phyloP scores from a whole-genome alignment of 2,113 vertebrate genomes.

The Dunckerocampus dactyliophorus region DNA sequence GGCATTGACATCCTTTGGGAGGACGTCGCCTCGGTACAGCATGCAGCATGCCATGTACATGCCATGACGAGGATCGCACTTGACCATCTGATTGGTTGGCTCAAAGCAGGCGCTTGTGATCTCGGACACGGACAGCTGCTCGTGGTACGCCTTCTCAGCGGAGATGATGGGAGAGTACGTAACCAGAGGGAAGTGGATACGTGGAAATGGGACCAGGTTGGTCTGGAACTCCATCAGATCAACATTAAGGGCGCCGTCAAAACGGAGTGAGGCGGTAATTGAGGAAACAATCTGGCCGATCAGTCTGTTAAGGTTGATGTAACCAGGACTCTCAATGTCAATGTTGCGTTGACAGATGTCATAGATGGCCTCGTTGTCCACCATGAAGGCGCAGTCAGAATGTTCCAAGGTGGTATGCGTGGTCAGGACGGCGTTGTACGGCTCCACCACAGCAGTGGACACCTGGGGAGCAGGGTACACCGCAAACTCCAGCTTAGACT shows the following conservation, averaged over 20 bases:
- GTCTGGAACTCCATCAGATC: conserved; percentile 74
- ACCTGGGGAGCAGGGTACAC: conserved; percentile 70
- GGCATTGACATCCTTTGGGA: conserved; percentile 82
- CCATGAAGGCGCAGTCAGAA: conserved; percentile 69
- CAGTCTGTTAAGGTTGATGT: conserved; percentile 81
- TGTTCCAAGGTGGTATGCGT: conserved; percentile 73
- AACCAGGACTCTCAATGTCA: conserved; percentile 80
- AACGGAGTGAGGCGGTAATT: conserved; percentile 78
- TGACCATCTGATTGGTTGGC: conserved; percentile 83
- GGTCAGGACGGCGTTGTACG: conserved; percentile 80
- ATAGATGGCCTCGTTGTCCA: conserved; percentile 55
- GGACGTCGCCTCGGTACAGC: conserved; percentile 78
- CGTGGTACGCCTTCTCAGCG: too few species aligned
- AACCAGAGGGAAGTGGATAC: conserved; percentile 82
- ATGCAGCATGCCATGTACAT: conserved; percentile 87
- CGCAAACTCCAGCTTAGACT: conserved; percentile 71
- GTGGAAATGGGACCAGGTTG: conserved; percentile 73
- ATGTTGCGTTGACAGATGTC: conserved; percentile 73
- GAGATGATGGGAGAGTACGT: conserved; percentile 81
- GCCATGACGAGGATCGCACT: conserved; percentile 78
- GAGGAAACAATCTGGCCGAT: conserved; percentile 80
- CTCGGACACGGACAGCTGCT: conserved; percentile 83
- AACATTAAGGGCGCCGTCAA: conserved; percentile 65
- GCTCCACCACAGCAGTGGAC: conserved; percentile 82
- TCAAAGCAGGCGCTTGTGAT: conserved; percentile 81